Evolutionary conservation across 2,113 vertebrate species (phyloP), one percentile per base, ranked within the genome.

Genomic region (Podiceps cristatus): DNA sequence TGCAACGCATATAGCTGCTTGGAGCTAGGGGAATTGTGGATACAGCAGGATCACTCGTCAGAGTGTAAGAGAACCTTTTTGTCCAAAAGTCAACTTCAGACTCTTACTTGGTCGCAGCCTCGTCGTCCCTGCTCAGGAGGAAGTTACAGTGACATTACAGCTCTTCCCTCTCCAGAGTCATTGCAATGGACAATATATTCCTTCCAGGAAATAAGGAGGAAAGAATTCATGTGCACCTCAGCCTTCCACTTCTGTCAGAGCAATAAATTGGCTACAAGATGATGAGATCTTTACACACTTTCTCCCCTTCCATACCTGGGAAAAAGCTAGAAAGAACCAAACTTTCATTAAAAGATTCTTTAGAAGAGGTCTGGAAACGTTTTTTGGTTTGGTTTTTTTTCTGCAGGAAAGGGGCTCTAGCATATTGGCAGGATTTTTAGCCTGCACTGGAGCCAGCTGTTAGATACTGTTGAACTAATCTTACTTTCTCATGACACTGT

Each of bases 91-190:
- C 37, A 85, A 9, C 52, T 75, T 71, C 47, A 88, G 62, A 50
- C 11, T 71, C 55, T 2, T 42, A 44, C 45, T 75, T 2, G 0
- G 19, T 35, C 2, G 0, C 24, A 50, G 11, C 20, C 2, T 58
- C 49, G 23, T 35, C 59, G 56, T 40, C 33, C 18, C 20, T 45
- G 27, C 20, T 69, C 33, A 60, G 37, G 24, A 50, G 11, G 31
- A 77, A 49, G 15, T 53, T 37, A 33, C 1, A 25, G 9, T 11
- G 23, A 84, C 66, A 50, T 47, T 18, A 64, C 17, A 73, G 17
- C 25, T 63, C 50, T 58, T 3, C 9, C 22, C 49, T 58, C 45
- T 78, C 40, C 33, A 62, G 72, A 10, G 24, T 24, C 47, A 55
- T 29, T 45, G 18, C 22, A 35, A 27, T 3, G 7, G 11, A 58